Evolutionary conservation across 2,113 vertebrate genomes (phyloP), one percentile per base, ranked within the genome.

Genomic region (Planiliza haematocheilus): DNA sequence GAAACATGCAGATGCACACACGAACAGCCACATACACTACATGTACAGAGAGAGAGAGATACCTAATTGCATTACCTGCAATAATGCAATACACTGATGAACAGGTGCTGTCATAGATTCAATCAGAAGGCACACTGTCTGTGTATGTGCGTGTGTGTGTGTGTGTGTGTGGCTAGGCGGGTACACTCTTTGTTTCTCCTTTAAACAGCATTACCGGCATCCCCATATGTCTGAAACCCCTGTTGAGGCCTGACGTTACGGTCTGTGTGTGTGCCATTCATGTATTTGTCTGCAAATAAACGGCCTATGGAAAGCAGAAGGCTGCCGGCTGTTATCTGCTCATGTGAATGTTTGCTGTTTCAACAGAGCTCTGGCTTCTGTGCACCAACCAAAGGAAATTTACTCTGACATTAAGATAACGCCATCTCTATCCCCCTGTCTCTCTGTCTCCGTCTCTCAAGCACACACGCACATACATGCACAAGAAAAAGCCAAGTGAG

Each of bases 201-300:
- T 68, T 21, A 82, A 74, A 77, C 84, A 83, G 51, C 37, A 65
- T 62, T 45, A 60, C 20, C 77, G 37, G 4, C 62, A 67, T 77
- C 70, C 38, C 79, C 62, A 62, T 77, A 66, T 77, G 74, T 65
- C 72, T 70, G 56, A 61, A 30, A 39, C 62, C 67, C 49, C 55
- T 67, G 69, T 62, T 69, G 58, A 52, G 58, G 52, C 24, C 61
- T 74, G 64, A 58, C 64, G 50, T 64, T 64, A 63, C 24, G 5
- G 39, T 38, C 20, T 76, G 55, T 57, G 64, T 71, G 49, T 62
- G 51, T 55, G 49, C 45, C 46, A 55, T 50, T 50, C 69, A 61
- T 72, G 46, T 87, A 56, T 88, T 87, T 89, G 85, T 85, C 79
- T 91, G 86, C 83, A 91, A 86, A 92, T 84, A 91, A 77, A 66